Base-by-base conservation (phyloP, 2,113 vertebrate species). In the Myotis davidii region DNA sequence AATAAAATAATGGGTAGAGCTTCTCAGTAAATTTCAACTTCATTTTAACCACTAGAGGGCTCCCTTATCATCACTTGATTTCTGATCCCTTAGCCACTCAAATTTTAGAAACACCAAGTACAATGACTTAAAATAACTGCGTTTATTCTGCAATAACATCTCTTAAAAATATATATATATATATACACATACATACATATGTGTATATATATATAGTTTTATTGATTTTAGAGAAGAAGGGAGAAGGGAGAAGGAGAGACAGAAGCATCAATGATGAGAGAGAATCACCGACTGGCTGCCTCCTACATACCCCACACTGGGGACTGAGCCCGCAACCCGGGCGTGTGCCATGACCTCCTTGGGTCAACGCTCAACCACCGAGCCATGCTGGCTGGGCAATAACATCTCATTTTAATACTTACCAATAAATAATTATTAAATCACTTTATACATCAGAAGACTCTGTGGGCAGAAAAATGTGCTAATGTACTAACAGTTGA, bases 31-130 rank as follows among this genome's bases (percentile, higher is more conserved):
- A 54, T 34, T 11, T 0, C 0, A 54, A 67, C 64, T 13, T 90
- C 73, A 92, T 18, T 1, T 17, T 20, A 2, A 94, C 97, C 97
- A 79, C 97, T 90, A 98, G 98, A 95, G 98, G 98, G 97, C 98
- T 82, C 97, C 74, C 6, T 95, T 88, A 73, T 88, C 88, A 69
- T 82, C 88, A 95, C 20, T 61, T 54, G 16, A 83, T 94, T 90
- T 94, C 52, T 79, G n/a, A 88, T 93, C 18, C 16, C 39, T 37
- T 18, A 7, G 0, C 4, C 50, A 73, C 2, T 54, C 21, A 88
- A 89, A 56, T 79, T 95, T 88, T 76, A 90, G 37, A 93, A 97
- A 77, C 4, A 42, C 9, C 56, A 84, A 85, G 45, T 37, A 86
- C 18, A 16, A 37, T 11, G n/a, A 72, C n/a, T 93, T 94, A 85